Evolutionary conservation across 2,797 vertebrate genomes (phyloP).

Genomic region (Erpetoichthys calabaricus): DNA sequence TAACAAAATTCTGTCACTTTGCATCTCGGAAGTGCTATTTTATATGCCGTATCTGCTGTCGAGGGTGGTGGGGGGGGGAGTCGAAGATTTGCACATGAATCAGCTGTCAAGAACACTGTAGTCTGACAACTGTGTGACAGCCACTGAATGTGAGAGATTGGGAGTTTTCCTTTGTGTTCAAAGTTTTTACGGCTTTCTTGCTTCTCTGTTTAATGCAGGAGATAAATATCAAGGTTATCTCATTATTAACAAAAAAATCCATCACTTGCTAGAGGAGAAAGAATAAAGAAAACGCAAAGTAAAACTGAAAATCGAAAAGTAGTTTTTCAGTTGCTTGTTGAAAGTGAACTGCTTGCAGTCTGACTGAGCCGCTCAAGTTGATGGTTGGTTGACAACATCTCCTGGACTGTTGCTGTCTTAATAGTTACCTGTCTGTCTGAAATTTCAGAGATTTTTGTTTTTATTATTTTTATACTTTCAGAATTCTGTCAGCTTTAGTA

Average conservation of each 20-base stretch:
- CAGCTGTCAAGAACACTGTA: conserved; percentile 80
- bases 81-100: conserved; percentile 95
- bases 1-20: conserved; percentile 85
- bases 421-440: no score
- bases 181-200: conserved; percentile 42
- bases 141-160: conserved; percentile 60
- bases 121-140: conserved; percentile 64
- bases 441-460: no score
- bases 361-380: conserved; percentile 37
- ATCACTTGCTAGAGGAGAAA: conserved; percentile 23
- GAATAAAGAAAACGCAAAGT: conserved; percentile 40
- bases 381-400: no score
- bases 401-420: no score
- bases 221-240: conserved; percentile 55
- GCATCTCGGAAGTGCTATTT: conserved; percentile 69
- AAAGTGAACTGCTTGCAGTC: conserved; percentile 55
- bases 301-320: conserved; percentile 43
- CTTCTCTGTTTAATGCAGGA: conserved; percentile 36
- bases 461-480: no score
- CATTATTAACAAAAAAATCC: conserved; percentile 43
- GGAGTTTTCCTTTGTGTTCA: conserved; percentile 36
- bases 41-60: conserved; percentile 81
- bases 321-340: conserved; percentile 49
- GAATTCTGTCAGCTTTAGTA: no score
- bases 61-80: conserved; percentile 61